A percentile compares a stretch with the other conserved stretches of the same genome.
These are phyloP conservation scores for Centropristis striata DNA, from an alignment of 2,113 vertebrate species.

Conservation along the genomic window DNA sequence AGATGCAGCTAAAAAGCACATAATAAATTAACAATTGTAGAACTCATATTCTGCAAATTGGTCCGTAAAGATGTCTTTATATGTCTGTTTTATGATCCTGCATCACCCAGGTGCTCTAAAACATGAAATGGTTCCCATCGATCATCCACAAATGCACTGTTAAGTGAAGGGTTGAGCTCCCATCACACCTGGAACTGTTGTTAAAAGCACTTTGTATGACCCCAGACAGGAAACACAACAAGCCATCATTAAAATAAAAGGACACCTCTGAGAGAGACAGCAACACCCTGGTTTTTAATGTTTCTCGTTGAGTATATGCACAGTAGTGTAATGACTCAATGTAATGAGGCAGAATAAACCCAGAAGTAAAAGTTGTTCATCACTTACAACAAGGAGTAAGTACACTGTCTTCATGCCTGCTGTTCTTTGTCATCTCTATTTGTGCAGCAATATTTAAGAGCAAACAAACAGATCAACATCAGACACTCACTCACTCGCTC, in stretches of 20 bases:
- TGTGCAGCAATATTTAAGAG: background rate
- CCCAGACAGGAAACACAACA: constrained; percentile 8
- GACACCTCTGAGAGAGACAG: background rate
- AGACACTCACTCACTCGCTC: background rate
- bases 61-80: background rate
- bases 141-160: constrained; percentile 11
- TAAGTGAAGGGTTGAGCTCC: constrained; percentile 6
- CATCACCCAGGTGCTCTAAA: constrained; percentile 9
- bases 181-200: background rate
- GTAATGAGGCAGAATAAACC: constrained; percentile 16
- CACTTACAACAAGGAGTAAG: background rate
- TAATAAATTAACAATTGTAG: background rate
- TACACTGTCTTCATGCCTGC: background rate
- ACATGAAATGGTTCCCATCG: constrained; percentile 36
- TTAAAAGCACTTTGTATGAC: constrained; percentile 1
- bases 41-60: constrained; percentile 24
- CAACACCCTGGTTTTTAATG: background rate
- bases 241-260: background rate
- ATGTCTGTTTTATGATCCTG: background rate
- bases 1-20: constrained; percentile 1
- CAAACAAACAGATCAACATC: background rate
- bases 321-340: constrained; percentile 6
- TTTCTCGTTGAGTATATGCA: background rate
- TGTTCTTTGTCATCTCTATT: background rate
- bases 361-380: background rate